These are phyloP conservation scores for Salpingus planirostris DNA, from an alignment of 2,888 invertebrate genomes.

Conservation along the genomic window DNA sequence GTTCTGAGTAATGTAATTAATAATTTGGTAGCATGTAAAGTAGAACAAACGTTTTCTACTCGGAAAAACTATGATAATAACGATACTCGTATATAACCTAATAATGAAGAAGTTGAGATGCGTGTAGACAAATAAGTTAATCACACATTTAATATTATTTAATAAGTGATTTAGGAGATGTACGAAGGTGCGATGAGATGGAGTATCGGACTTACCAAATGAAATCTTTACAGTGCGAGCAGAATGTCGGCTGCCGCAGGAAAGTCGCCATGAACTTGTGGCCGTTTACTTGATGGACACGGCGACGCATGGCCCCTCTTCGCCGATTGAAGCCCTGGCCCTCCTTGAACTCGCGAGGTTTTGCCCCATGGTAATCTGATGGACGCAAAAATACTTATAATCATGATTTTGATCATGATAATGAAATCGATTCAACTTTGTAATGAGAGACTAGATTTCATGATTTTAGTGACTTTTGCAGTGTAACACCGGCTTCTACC, in stretches of 20 bases:
- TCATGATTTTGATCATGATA: too few species aligned
- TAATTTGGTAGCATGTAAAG: too few species aligned
- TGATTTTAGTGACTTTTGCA: too few species aligned
- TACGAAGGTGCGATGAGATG: conserved; percentile 4
- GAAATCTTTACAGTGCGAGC: conserved; percentile 98
- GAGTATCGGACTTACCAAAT: conserved; percentile 82
- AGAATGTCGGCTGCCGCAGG: conserved; percentile 97
- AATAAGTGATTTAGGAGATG: too few species aligned
- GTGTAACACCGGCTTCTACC: too few species aligned
- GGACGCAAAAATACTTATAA: too few species aligned
- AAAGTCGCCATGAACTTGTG: conserved; percentile 99
- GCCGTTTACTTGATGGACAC: conserved; percentile 96
- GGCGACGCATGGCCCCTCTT: conserved; percentile 94
- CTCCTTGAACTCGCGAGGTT: conserved; percentile 89
- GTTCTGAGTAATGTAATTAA: too few species aligned
- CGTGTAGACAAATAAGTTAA: neutral
- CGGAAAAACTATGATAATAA: conserved; percentile 2
- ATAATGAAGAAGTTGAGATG: neutral
- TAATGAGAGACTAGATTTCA: too few species aligned
- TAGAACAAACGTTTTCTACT: too few species aligned
- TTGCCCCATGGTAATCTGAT: conserved; percentile 47
- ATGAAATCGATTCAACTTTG: too few species aligned
- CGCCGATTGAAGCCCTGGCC: conserved; percentile 90
- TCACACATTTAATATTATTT: too few species aligned
- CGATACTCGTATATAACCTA: too few species aligned